Evolutionary conservation across 2,888 invertebrate genomes (phyloP), one percentile per base, ranked within the genome.

Genomic region (Deilephila porcellus): DNA sequence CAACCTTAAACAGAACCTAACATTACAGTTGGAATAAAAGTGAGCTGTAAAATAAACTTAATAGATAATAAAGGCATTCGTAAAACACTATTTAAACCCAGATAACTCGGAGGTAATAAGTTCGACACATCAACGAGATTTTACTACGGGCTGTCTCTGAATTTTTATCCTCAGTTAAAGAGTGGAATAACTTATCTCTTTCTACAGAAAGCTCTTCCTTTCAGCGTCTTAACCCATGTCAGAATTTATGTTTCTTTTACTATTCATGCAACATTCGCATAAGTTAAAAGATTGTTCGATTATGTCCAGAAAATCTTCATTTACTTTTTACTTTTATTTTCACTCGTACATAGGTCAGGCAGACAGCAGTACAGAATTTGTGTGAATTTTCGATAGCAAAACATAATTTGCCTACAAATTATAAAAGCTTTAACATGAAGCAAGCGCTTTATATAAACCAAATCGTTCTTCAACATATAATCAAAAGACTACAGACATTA

Each of bases 91-190:
- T n/a, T 56, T 7, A 6, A 56, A 56, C n/a, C 56, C 56, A 56
- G n/a, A 56, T 56, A 56, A n/a, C 56, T 56, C 56, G 56, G n/a
- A 56, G n/a, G 56, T n/a, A 56, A 56, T 56, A 45, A 45, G 56
- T 19, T n/a, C 19, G n/a, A 56, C 56, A 56, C 56, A 56, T 56
- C 17, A 56, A 56, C 56, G 56, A n/a, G 56, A 56, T 56, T 56
- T 56, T 56, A 56, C 6, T 56, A 56, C 56, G 4, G n/a, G 56
- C 14, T n/a, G 19, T 17, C 1, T 45, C n/a, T n/a, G 56, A 56
- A 56, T 56, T 56, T 56, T 56, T 19, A n/a, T 56, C 56, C 56
- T n/a, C 5, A n/a, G 5, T 56, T 56, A 56, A 56, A 56, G 56
- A 19, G 56, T n/a, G 56, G 5, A 56, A 56, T 56, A 56, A 56